Evolutionary conservation across 2,888 invertebrate species (phyloP), one percentile per base, ranked within the genome.

Genomic region (Athalia circularis): DNA sequence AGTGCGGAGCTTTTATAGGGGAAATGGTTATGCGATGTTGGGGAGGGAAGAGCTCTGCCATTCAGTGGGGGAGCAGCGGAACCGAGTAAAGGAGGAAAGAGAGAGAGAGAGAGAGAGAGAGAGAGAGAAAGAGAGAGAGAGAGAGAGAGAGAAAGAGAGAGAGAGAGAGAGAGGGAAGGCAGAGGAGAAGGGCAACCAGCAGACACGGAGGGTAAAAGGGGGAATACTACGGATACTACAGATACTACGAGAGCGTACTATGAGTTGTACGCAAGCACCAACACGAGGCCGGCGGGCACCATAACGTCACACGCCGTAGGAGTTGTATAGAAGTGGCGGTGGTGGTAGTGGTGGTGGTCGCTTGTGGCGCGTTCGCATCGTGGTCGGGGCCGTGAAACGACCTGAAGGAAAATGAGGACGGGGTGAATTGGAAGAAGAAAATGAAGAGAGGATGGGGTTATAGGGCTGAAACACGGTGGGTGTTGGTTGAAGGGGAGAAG

Each of bases 181-280:
- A 80, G 80, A 64, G 65, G 75, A 72, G 79, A 79, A 74, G 11
- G 48, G 47, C 29, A 65, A 65, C 57, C 70, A 57, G 59, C 29
- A 80, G 68, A 67, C 74, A 59, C 72, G 72, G 15, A 64, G 62
- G 45, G 70, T 62, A 65, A 61, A 64, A 74, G 59, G 74, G 83
- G 83, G 83, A 83, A 84, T 86, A 87, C 87, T 87, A 87, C 86
- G 85, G 84, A 85, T 85, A 85, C 85, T 87, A 87, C 86, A 85
- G 84, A 85, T 85, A 85, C 85, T 86, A 86, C 86, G 87, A 81
- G 83, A 85, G 85, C 86, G 87, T 87, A 87, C 86, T 86, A 87
- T 86, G 86, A 86, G 86, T 86, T 86, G 86, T 87, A 87, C 86
- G 86, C 86, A 74, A 84, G 80, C 82, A 80, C 83, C 83, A 83